Conservation (phyloP, 1,140 invertebrate species). For the Drosophila sucinea region DNA sequence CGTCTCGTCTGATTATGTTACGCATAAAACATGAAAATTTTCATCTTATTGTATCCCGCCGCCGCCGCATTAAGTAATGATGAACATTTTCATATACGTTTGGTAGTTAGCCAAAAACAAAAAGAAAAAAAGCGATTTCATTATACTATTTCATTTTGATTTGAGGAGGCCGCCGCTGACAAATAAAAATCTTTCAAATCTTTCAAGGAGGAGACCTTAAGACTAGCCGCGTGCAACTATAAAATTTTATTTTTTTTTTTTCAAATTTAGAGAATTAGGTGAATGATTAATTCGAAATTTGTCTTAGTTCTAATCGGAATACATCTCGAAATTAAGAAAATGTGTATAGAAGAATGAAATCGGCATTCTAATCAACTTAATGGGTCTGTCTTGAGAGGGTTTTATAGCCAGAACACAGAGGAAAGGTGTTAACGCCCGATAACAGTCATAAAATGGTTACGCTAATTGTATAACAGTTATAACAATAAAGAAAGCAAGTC, state of each 20-base stretch:
- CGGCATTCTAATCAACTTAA: no score
- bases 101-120: slow-evolving; percentile 72
- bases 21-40: slow-evolving; percentile 56
- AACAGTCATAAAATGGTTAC: no score
- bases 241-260: slow-evolving; percentile 31
- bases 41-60: slow-evolving; percentile 18
- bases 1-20: slow-evolving; percentile 39
- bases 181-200: slow-evolving; percentile 1
- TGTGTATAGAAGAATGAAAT: no score
- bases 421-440: no score
- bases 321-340: slow-evolving; percentile 8
- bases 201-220: slow-evolving; percentile 31
- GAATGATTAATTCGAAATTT: slow-evolving; percentile 37
- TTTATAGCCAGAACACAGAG: no score
- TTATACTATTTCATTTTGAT: slow-evolving; percentile 24
- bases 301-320: slow-evolving; percentile 6
- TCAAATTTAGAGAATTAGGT: slow-evolving; percentile 28
- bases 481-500: no score
- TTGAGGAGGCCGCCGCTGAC: slow-evolving; percentile 6
- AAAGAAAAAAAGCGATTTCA: slow-evolving; percentile 27
- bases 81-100: slow-evolving; percentile 54
- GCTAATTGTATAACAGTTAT: no score
- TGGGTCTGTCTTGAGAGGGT: no score
- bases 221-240: not conserved
- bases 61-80: slow-evolving; percentile 64